phyloP scores from a whole-genome alignment of 2,888 invertebrate genomes.

The Thereva unica region DNA sequence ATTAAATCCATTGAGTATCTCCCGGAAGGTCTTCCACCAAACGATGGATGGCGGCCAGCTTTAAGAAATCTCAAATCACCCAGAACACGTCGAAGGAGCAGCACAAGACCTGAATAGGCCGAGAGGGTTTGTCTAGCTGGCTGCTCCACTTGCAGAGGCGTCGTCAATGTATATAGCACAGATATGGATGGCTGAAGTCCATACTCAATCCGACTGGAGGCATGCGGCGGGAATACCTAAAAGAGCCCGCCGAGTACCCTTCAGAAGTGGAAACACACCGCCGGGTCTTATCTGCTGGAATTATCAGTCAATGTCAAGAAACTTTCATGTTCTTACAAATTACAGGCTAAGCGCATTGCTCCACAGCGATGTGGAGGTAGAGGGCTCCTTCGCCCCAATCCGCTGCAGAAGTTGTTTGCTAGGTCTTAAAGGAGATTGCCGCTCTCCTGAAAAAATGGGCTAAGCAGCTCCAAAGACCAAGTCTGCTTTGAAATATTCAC shows the following conservation, averaged over 20 bases:
- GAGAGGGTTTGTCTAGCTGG: no score
- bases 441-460: no score
- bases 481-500: no score
- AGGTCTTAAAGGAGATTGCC: no score
- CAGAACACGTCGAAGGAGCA: neutral
- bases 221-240: neutral
- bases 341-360: neutral
- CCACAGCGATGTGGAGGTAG: neutral
- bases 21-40: neutral
- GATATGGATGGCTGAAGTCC: neutral
- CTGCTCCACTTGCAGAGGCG: no score
- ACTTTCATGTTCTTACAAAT: slow-evolving; percentile 17
- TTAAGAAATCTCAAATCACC: no score
- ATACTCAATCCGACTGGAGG: neutral
- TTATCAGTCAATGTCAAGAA: slow-evolving; percentile 5
- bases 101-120: neutral
- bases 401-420: no score
- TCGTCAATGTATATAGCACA: no score
- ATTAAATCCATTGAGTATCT: slow-evolving; percentile 21
- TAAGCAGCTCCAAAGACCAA: no score
- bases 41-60: no score
- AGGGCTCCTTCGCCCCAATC: no score
- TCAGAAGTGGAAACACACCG: slow-evolving; percentile 8
- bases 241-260: neutral
- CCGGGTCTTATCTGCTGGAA: slow-evolving; percentile 2